phyloP scores from a whole-genome alignment of 2,888 invertebrate genomes.

The Drosophila ezoana region DNA sequence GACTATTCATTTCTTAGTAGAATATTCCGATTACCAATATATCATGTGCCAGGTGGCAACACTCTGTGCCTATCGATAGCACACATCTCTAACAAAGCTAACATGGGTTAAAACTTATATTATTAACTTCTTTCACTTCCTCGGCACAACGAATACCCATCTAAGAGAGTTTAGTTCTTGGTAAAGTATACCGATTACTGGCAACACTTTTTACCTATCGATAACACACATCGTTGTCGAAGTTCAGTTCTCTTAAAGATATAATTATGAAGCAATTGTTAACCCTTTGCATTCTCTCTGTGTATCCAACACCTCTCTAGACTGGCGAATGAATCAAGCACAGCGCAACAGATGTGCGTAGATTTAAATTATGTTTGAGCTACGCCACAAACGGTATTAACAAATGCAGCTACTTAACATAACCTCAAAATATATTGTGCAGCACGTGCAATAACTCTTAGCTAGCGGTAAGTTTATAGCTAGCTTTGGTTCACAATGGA shows the following conservation, averaged over 20 bases:
- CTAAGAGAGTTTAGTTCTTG: no score
- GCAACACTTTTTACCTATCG: not conserved
- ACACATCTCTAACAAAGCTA: not conserved
- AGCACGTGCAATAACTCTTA: not conserved
- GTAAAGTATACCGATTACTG: no score
- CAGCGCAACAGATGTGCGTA: conserved; percentile 27
- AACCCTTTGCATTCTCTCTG: conserved; percentile 2
- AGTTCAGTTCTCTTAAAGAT: no score
- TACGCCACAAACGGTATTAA: conserved; percentile 3
- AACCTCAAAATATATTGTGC: not conserved
- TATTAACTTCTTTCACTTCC: no score
- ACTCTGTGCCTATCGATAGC: not conserved
- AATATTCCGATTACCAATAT: no score
- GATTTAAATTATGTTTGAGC: conserved; percentile 19
- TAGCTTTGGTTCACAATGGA: no score
- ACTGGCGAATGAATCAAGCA: conserved; percentile 10
- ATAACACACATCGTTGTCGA: not conserved
- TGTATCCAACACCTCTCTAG: conserved; percentile 2
- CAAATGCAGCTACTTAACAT: conserved; percentile 23
- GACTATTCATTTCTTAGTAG: no score
- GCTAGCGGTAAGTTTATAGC: conserved; percentile 4
- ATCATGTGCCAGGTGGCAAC: no score
- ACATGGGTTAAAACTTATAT: no score
- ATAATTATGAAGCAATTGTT: not conserved
- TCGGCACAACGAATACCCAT: no score